Percentiles rank a stretch among this genome's conserved stretches.
phyloP scores from a whole-genome alignment of 2,888 invertebrate species.

The Celastrina argiolus region DNA sequence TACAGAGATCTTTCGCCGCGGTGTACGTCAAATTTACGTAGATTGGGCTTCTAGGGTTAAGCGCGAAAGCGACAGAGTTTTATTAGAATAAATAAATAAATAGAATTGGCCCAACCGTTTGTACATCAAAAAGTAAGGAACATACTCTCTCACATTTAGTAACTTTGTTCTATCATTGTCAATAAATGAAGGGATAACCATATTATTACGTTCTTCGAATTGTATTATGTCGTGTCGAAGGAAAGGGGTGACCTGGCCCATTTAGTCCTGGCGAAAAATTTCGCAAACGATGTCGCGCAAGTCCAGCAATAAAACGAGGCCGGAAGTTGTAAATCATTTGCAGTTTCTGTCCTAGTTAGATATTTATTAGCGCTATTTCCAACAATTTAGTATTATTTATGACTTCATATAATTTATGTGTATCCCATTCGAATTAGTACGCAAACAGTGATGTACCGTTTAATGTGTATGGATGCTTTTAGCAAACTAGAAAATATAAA shows the following conservation, averaged over 20 bases:
- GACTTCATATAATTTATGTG: slow-evolving; percentile 14
- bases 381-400: slow-evolving; percentile 18
- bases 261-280: background rate
- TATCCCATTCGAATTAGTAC: slow-evolving; percentile 8
- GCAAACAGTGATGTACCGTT: slow-evolving; percentile 6
- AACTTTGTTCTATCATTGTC: no score
- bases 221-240: background rate
- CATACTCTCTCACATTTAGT: no score
- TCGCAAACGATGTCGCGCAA: background rate
- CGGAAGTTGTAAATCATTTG: slow-evolving; percentile 17
- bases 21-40: no score
- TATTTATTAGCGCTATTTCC: slow-evolving; percentile 16
- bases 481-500: no score
- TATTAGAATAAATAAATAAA: no score
- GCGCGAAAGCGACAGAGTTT: no score
- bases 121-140: no score
- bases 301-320: background rate
- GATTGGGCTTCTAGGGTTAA: no score
- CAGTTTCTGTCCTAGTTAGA: slow-evolving; percentile 20
- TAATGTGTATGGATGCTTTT: background rate
- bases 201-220: background rate
- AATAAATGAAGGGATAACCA: background rate
- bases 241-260: background rate
- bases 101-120: no score
- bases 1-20: no score